Conservation (phyloP, 2,888 invertebrate genomes). For the Myathropa florea region DNA sequence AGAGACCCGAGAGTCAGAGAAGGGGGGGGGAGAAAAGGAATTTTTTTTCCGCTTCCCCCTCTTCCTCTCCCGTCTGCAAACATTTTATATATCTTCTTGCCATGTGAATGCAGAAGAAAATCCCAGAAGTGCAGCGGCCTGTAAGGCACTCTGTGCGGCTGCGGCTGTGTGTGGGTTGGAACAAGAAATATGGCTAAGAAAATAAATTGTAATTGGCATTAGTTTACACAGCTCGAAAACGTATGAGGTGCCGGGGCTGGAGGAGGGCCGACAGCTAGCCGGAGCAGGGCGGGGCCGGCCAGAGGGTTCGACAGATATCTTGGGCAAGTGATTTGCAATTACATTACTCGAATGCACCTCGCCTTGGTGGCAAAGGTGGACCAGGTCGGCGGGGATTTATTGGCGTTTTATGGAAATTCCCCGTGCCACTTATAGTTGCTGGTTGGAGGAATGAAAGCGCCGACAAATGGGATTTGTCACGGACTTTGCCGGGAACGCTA, state of each 20-base stretch:
- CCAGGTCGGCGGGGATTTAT: conserved; percentile 35
- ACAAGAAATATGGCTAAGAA: conserved; percentile 52
- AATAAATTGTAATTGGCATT: conserved; percentile 68
- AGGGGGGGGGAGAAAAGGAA: neutral
- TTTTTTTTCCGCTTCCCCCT: conserved; percentile 13
- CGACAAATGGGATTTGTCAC: conserved; percentile 35
- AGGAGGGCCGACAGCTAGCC: conserved; percentile 9
- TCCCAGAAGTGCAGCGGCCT: neutral
- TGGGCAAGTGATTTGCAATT: conserved; percentile 60
- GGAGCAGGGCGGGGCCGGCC: conserved; percentile 1
- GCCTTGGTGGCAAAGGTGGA: neutral
- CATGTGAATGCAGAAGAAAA: conserved; percentile 1
- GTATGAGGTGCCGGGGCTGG: neutral
- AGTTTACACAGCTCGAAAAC: conserved; percentile 46
- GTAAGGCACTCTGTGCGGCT: neutral
- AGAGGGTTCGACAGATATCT: conserved; percentile 48
- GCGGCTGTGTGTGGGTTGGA: neutral
- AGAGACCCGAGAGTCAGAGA: neutral
- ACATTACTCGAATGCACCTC: conserved; percentile 40
- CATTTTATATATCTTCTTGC: conserved; percentile 38
- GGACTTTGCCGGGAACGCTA: neutral
- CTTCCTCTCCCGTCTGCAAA: conserved; percentile 10
- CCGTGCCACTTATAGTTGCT: conserved; percentile 40
- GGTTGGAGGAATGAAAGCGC: conserved; percentile 16
- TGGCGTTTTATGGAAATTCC: conserved; percentile 53